Percentiles rank a stretch among this genome's conserved stretches.
phyloP scores from a whole-genome alignment of 2,113 vertebrate genomes.

The Phyllostomus discolor region DNA sequence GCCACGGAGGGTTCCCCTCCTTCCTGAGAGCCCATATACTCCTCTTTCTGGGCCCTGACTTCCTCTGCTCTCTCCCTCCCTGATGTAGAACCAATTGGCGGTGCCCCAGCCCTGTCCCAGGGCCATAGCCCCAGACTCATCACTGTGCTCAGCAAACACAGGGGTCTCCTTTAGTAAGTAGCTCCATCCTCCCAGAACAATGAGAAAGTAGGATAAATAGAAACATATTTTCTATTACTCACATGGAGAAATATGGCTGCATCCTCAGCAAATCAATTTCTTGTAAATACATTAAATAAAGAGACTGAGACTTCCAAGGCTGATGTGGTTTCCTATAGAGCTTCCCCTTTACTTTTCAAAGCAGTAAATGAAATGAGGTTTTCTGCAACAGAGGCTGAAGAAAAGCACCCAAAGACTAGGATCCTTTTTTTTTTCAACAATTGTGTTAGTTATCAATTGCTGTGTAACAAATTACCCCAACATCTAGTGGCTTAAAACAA shows the following conservation, averaged over 20 bases:
- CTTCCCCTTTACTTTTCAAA: not conserved
- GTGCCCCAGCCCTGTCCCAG: not conserved
- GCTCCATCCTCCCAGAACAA: not conserved
- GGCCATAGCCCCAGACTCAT: not conserved
- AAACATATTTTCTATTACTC: not conserved
- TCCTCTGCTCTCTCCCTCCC: not conserved
- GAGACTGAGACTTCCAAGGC: not conserved
- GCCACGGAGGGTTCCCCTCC: not conserved
- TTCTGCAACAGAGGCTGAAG: not conserved
- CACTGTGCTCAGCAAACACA: not conserved
- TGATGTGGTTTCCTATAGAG: not conserved
- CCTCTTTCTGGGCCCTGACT: not conserved
- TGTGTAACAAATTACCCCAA: not conserved
- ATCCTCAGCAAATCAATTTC: not conserved
- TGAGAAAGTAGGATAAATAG: not conserved
- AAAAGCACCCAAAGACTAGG: not conserved
- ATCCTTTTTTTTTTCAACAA: not conserved
- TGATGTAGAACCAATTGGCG: not conserved
- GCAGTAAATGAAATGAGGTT: not conserved
- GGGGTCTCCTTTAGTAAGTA: not conserved
- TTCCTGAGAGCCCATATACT: rapidly evolving
- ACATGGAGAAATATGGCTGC: not conserved
- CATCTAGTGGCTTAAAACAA: not conserved
- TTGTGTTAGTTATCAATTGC: not conserved
- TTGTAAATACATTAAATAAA: not conserved